phyloP scores from a whole-genome alignment of 2,888 invertebrate species.

The Podabrus alpinus region DNA sequence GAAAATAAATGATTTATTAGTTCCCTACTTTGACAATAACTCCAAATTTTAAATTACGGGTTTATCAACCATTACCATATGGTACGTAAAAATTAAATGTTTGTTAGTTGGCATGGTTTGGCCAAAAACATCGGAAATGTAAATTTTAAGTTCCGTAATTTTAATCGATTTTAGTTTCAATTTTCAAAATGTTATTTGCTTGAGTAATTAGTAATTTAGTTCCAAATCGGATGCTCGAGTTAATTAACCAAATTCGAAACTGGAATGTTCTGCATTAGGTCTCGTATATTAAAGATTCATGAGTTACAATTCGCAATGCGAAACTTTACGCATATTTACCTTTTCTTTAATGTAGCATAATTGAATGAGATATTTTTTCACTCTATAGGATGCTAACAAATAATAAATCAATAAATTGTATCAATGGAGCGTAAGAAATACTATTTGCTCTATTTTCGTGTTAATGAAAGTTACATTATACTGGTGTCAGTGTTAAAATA shows the following conservation, averaged over 20 bases:
- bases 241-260: background rate
- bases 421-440: background rate
- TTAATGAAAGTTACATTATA: no score
- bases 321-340: background rate
- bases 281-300: constrained; percentile 4
- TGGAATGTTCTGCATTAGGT: background rate
- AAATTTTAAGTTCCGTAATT: background rate
- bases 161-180: background rate
- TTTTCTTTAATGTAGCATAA: background rate
- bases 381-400: background rate
- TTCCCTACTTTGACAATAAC: background rate
- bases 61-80: no score
- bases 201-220: constrained; percentile 1
- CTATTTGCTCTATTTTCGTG: no score
- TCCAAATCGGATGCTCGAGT: background rate
- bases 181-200: constrained; percentile 3
- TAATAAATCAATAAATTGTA: background rate
- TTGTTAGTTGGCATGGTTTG: background rate
- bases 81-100: background rate
- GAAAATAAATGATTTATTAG: background rate
- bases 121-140: background rate
- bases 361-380: background rate
- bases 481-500: no score
- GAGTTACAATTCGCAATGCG: background rate
- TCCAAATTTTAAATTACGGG: no score